Conservation (phyloP, 2,888 invertebrate species). For the Macrosoma leucophasiata region DNA sequence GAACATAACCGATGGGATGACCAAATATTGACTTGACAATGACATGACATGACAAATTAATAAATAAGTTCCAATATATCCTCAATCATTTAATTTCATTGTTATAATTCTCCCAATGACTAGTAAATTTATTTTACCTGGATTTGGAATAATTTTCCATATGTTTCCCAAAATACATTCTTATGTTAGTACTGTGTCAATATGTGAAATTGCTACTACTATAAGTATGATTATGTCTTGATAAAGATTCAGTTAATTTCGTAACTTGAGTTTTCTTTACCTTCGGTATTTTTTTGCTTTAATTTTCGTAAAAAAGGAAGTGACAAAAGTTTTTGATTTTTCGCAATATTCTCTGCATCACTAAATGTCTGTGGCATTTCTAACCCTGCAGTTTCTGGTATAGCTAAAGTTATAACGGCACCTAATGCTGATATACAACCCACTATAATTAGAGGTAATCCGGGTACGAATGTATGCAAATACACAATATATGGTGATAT, state of each 20-base stretch:
- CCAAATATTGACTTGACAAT: too few species aligned
- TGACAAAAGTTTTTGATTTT: constrained; percentile 39
- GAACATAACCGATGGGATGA: too few species aligned
- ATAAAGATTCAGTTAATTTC: constrained; percentile 23
- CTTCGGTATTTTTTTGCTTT: constrained; percentile 11
- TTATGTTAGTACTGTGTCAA: too few species aligned
- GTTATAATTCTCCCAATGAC: too few species aligned
- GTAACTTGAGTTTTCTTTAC: constrained; percentile 25
- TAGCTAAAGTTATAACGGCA: constrained; percentile 33
- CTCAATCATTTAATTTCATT: too few species aligned
- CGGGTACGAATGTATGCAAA: constrained; percentile 36
- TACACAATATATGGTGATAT: constrained; percentile 57
- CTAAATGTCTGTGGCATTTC: constrained; percentile 59
- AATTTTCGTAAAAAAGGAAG: constrained; percentile 36
- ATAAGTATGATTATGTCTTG: too few species aligned
- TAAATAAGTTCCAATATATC: too few species aligned
- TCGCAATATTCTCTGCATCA: constrained; percentile 45
- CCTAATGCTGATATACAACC: constrained; percentile 35
- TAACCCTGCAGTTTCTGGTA: constrained; percentile 53
- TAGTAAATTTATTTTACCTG: too few species aligned
- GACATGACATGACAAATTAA: too few species aligned
- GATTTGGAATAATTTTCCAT: too few species aligned
- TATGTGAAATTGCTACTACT: too few species aligned
- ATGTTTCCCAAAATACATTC: too few species aligned
- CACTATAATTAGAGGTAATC: constrained; percentile 47